A percentile compares a stretch with the other conserved stretches of the same genome.
These are phyloP conservation scores for Canis aureus DNA, from an alignment of 2,113 vertebrate species.

Conservation along the genomic window DNA sequence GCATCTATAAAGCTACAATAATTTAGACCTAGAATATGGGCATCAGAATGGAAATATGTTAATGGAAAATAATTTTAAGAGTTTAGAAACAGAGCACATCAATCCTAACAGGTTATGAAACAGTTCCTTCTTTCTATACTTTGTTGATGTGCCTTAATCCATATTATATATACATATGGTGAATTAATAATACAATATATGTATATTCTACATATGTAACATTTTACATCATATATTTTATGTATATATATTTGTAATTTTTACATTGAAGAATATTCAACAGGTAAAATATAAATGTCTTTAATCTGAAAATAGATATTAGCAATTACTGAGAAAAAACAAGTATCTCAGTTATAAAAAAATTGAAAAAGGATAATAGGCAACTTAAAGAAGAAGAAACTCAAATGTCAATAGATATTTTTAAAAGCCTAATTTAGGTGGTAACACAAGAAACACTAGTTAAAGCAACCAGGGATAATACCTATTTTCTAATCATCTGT, in stretches of 20 bases:
- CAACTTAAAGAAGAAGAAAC: conserved; percentile 21
- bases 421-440: not conserved
- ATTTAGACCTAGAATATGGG: conserved; percentile 1
- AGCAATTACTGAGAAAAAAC: not conserved
- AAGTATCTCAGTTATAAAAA: not conserved
- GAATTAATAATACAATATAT: not conserved
- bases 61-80: not conserved
- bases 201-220: not conserved
- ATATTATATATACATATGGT: not conserved
- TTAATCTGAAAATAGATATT: conserved; percentile 7
- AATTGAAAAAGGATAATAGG: not conserved
- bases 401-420: not conserved
- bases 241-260: not conserved
- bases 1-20: not conserved
- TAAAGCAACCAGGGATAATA: not conserved
- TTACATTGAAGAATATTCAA: not conserved
- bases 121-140: not conserved
- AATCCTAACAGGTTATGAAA: not conserved
- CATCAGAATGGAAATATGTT: not conserved
- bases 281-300: not conserved
- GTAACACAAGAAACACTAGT: not conserved
- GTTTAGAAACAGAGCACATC: not conserved
- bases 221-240: conserved; percentile 27
- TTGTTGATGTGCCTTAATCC: not conserved
- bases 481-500: not conserved